A percentile compares a stretch with the other conserved stretches of the same genome.
These are phyloP conservation scores for Pseudotriccus pelzelni DNA, from an alignment of 2,797 vertebrate genomes.

Conservation along the genomic window DNA sequence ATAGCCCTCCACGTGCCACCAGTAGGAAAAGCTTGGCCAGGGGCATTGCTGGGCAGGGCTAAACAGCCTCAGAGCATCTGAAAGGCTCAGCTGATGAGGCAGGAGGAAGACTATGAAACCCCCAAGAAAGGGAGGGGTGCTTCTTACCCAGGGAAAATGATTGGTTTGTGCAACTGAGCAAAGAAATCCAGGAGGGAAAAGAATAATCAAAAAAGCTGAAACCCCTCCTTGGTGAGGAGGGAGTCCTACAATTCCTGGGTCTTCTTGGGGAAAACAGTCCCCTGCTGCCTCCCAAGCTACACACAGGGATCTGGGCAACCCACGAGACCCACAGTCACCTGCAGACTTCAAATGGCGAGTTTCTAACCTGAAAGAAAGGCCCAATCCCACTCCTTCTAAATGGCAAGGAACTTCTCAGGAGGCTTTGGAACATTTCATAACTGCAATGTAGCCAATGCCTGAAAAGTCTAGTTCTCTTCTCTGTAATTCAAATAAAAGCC, in stretches of 20 bases:
- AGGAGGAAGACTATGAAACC: neutral
- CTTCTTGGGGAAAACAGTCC: neutral
- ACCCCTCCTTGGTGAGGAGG: neutral
- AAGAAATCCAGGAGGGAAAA: neutral
- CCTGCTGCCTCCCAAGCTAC: neutral
- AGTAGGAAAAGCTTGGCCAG: neutral
- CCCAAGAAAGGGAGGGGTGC: neutral
- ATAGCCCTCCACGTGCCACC: neutral
- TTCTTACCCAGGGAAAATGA: neutral
- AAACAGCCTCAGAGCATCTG: neutral
- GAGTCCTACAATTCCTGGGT: neutral
- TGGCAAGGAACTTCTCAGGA: neutral
- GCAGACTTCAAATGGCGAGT: neutral
- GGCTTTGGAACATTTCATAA: neutral
- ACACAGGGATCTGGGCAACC: neutral
- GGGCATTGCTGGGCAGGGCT: neutral
- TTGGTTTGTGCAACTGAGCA: neutral
- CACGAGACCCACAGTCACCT: accelerated
- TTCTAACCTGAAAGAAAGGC: neutral
- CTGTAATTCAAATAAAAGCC: constrained; percentile 30
- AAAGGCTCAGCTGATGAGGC: neutral
- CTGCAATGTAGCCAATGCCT: neutral
- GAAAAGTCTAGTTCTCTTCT: neutral
- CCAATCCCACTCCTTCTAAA: neutral
- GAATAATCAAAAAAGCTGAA: neutral